phyloP scores from a whole-genome alignment of 2,888 invertebrate species.

The Phasia obesa region DNA sequence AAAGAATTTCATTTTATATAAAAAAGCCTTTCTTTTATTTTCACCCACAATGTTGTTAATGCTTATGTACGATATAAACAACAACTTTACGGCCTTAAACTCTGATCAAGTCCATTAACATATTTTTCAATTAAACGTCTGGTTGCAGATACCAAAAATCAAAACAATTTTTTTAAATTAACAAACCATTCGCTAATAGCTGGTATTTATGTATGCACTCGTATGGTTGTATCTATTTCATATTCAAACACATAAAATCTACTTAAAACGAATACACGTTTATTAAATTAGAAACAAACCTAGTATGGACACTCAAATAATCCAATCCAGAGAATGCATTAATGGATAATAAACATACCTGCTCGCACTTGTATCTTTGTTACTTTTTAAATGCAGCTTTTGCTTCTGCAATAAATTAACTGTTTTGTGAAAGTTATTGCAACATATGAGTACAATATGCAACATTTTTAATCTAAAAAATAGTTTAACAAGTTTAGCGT shows the following conservation, averaged over 20 bases:
- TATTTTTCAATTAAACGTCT: background rate
- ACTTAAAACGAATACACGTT: conserved; percentile 15
- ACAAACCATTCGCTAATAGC: conserved; percentile 12
- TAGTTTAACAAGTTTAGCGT: conserved; percentile 46
- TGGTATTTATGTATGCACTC: background rate
- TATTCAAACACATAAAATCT: background rate
- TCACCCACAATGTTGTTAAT: too few relatives aligned
- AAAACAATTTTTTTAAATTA: background rate
- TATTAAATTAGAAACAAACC: conserved; percentile 25
- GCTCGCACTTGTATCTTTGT: background rate
- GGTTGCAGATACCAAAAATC: background rate
- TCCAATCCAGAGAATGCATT: conserved; percentile 7
- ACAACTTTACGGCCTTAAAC: too few relatives aligned
- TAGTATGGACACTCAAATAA: conserved; percentile 29
- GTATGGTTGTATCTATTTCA: background rate
- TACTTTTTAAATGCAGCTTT: conserved; percentile 15
- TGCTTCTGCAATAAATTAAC: conserved; percentile 45
- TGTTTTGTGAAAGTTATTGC: conserved; percentile 65
- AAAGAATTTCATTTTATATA: too few relatives aligned
- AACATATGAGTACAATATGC: conserved; percentile 4
- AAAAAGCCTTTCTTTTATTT: too few relatives aligned
- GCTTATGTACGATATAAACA: too few relatives aligned
- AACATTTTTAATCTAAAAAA: conserved; percentile 31
- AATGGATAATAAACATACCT: background rate
- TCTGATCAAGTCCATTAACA: too few relatives aligned